Conservation (phyloP, 2,797 vertebrate species). For the Gouania willdenowi region DNA sequence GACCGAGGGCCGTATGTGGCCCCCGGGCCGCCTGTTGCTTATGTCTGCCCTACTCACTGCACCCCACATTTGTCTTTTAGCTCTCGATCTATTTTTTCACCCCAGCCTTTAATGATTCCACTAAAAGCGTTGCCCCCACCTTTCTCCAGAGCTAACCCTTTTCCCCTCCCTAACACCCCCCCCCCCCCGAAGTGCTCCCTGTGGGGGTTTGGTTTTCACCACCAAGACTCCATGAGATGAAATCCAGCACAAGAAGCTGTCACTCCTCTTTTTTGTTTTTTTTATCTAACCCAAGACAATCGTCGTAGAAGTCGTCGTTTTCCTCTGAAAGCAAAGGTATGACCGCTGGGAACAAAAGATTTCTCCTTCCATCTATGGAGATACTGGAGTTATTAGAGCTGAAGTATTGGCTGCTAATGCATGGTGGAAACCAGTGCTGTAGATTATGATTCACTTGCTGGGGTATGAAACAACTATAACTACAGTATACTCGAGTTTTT, state of each 20-base stretch:
- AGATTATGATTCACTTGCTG: neutral
- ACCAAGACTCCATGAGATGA: slow-evolving; percentile 3
- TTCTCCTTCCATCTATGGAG: neutral
- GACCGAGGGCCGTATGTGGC: no score
- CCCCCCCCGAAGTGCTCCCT: slow-evolving; percentile 1
- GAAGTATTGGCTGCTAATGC: neutral
- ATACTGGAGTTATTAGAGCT: neutral
- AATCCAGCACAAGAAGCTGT: slow-evolving; percentile 33
- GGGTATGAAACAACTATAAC: no score
- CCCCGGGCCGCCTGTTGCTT: no score
- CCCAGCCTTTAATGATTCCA: neutral
- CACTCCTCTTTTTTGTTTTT: slow-evolving; percentile 14
- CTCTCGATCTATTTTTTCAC: no score
- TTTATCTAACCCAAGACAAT: neutral
- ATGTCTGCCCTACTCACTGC: no score
- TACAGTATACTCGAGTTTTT: slow-evolving; percentile 29
- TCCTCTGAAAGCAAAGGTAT: slow-evolving; percentile 43
- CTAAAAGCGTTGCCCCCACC: slow-evolving; percentile 15
- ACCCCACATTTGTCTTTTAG: no score
- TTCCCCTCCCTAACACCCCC: slow-evolving; percentile 2
- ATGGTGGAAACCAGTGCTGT: slow-evolving; percentile 7
- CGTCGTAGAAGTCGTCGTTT: neutral
- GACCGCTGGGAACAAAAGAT: neutral
- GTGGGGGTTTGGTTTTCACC: neutral
- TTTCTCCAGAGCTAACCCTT: slow-evolving; percentile 1